Base-by-base conservation (phyloP, 1,140 invertebrate genomes). In the Lasioglossum baleicum region DNA sequence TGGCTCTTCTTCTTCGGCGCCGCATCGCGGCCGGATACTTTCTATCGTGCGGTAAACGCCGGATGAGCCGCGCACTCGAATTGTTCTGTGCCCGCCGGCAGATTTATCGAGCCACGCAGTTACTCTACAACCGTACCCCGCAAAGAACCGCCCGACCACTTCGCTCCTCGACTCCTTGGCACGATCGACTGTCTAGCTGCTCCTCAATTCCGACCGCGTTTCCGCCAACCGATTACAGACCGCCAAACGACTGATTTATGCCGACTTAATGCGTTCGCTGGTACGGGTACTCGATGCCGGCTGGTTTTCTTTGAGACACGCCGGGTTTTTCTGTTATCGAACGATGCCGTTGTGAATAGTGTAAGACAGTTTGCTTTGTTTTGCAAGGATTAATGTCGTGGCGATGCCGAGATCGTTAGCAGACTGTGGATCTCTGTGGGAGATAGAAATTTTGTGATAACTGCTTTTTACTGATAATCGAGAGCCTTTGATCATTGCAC, bases 11-110 rank as follows among this genome's bases (percentile, higher is more conserved):
- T 70, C 68, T 68, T 60, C 69, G 83, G 79, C 79, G 65, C 70
- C 68, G 53, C 58, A 75, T 53, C 82, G 75, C 80, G 63, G 31
- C 58, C 73, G 76, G 72, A 63, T 87, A 84, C 85, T 88, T 87
- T 86, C 86, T 78, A 86, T 84, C 74, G 79, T 84, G 77, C 76
- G 82, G 83, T 88, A 86, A 88, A 88, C 82, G 86, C 76, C 77
- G 81, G 75, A 88, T 85, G 72, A 71, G 63, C 67, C 75, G 81
- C 10, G 76, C 75, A 69, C 71, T 63, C 67, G 79, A 81, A 81
- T 75, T 67, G 70, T 70, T 77, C 66, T 51, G 71, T 81, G 72
- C 22, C 48, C 78, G 6, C 31, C 40, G 51, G n/a, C 17, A 84
- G 77, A 84, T 84, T 84, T 84, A 84, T 84, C 77, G 72, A 58